These are phyloP conservation scores for Engystomops pustulosus DNA, from an alignment of 2,113 vertebrate species.

Conservation along the genomic window DNA sequence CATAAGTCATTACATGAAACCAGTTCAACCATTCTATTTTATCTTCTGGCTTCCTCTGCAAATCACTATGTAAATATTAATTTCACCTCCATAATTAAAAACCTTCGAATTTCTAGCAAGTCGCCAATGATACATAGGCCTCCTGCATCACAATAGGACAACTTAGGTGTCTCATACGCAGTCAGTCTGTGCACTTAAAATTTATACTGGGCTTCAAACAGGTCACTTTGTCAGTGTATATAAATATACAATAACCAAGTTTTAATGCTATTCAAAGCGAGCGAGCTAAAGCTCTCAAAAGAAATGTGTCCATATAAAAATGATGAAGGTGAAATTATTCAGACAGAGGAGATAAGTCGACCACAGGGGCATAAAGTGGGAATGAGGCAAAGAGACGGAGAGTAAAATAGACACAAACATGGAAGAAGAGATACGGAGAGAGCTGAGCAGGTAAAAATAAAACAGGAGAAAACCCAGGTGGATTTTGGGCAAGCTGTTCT, in stretches of 20 bases:
- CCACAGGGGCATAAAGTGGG: slow-evolving; percentile 53
- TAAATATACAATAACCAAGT: slow-evolving; percentile 30
- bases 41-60: not conserved
- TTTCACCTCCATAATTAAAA: not conserved
- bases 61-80: slow-evolving; percentile 2
- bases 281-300: slow-evolving; percentile 21
- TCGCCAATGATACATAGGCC: not conserved
- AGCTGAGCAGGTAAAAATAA: slow-evolving; percentile 83
- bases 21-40: slow-evolving; percentile 32
- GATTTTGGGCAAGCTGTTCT: slow-evolving; percentile 97
- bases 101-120: not conserved
- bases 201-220: slow-evolving; percentile 17
- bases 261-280: slow-evolving; percentile 30
- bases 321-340: slow-evolving; percentile 55
- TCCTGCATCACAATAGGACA: not conserved
- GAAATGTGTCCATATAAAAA: slow-evolving; percentile 58
- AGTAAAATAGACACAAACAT: slow-evolving; percentile 66
- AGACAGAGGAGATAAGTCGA: slow-evolving; percentile 42
- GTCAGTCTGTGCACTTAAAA: no score
- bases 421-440: slow-evolving; percentile 68
- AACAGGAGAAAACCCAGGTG: slow-evolving; percentile 89
- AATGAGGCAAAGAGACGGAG: slow-evolving; percentile 60
- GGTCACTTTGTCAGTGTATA: slow-evolving; percentile 1
- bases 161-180: not conserved
- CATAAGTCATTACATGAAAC: slow-evolving; percentile 35